Evolutionary conservation across 2,888 invertebrate species (phyloP).

Genomic region (Melieria omissa): DNA sequence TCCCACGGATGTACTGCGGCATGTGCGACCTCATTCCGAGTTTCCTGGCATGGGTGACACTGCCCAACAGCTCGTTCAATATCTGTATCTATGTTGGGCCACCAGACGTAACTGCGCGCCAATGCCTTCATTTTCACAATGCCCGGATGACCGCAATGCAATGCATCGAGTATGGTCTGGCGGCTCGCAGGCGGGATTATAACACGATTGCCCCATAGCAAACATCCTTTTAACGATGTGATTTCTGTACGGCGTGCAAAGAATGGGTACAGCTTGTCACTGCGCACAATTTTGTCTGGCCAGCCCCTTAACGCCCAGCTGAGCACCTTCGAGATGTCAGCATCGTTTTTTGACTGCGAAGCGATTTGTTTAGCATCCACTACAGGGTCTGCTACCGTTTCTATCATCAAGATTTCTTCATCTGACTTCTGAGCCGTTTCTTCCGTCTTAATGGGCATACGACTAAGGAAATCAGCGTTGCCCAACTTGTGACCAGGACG

Average conservation of each 20-base stretch:
- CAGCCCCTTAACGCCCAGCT: slow-evolving; percentile 43
- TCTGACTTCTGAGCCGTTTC: no score
- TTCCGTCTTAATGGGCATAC: slow-evolving; percentile 17
- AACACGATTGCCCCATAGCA: slow-evolving; percentile 39
- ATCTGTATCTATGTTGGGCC: slow-evolving; percentile 18
- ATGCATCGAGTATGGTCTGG: background rate
- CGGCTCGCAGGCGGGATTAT: slow-evolving; percentile 26
- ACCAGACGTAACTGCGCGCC: slow-evolving; percentile 13
- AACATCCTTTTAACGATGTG: slow-evolving; percentile 34
- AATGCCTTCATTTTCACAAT: slow-evolving; percentile 13
- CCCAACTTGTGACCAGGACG: slow-evolving; percentile 29
- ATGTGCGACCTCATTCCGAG: slow-evolving; percentile 28
- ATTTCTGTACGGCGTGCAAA: background rate
- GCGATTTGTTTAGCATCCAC: slow-evolving; percentile 26
- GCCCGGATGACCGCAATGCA: slow-evolving; percentile 16
- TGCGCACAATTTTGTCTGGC: slow-evolving; percentile 26
- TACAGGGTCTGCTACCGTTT: slow-evolving; percentile 15
- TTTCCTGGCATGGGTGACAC: slow-evolving; percentile 35
- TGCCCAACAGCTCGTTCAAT: slow-evolving; percentile 27
- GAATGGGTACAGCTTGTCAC: slow-evolving; percentile 23
- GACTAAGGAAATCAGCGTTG: slow-evolving; percentile 28
- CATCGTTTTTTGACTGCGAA: slow-evolving; percentile 26
- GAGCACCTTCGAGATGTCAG: slow-evolving; percentile 30
- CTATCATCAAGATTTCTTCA: slow-evolving; percentile 36
- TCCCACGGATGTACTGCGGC: slow-evolving; percentile 28